Percentiles rank a stretch among this genome's conserved stretches.
phyloP scores from a whole-genome alignment of 53 echinoderm and acorn worm genomes.

The Stichopus horrens region DNA sequence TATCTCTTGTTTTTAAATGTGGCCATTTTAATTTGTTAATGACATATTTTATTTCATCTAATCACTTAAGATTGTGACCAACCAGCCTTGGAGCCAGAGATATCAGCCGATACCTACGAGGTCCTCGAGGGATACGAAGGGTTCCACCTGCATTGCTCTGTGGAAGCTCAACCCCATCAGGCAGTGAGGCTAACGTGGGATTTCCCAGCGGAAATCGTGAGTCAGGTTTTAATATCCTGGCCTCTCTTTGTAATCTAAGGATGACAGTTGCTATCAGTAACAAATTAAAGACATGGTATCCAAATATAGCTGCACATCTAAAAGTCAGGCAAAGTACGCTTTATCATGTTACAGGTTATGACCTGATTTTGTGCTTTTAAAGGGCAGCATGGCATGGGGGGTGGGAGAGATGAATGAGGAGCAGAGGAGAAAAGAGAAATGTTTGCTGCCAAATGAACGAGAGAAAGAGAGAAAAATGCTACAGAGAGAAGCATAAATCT shows the following conservation, averaged over 20 bases:
- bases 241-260: neutral
- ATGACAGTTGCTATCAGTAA: constrained; percentile 11
- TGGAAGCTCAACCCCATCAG: constrained; percentile 57
- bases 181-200: constrained; percentile 70
- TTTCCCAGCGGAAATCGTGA: constrained; percentile 81
- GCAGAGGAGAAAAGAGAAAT: no score
- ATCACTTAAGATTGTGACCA: constrained; percentile 31
- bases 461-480: no score
- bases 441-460: no score
- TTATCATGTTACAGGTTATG: neutral
- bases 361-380: neutral
- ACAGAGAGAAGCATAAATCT: neutral
- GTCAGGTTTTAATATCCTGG: constrained; percentile 25
- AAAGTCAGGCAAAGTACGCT: neutral
- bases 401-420: neutral
- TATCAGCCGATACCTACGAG: constrained; percentile 69
- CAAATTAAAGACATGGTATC: neutral
- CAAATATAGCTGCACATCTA: neutral
- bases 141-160: constrained; percentile 73
- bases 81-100: constrained; percentile 54
- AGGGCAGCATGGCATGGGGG: neutral
- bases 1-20: neutral
- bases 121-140: constrained; percentile 82
- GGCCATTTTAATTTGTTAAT: neutral
- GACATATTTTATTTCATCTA: neutral